Percentiles rank a stretch among this genome's conserved stretches.
These are phyloP conservation scores for Actinemys pallida DNA, from an alignment of 2,113 vertebrate genomes.

Conservation along the genomic window DNA sequence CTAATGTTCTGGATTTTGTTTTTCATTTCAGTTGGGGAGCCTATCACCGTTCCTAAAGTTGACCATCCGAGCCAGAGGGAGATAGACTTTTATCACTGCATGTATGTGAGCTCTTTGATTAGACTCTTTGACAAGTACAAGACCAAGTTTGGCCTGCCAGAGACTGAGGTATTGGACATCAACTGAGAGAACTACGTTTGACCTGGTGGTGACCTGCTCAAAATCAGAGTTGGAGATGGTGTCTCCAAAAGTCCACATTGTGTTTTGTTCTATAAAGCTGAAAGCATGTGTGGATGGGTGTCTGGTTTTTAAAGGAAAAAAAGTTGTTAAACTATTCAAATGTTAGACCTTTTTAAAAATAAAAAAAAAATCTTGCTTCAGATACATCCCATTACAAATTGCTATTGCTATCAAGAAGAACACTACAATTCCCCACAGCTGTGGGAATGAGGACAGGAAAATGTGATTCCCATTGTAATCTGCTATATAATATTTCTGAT, in stretches of 20 bases:
- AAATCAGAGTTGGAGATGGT: background rate
- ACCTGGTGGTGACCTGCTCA: background rate
- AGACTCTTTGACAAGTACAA: slow-evolving; percentile 94
- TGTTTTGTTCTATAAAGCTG: slow-evolving; percentile 71
- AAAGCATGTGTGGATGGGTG: slow-evolving; percentile 65
- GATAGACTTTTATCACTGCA: slow-evolving; percentile 91
- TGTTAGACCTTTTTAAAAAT: slow-evolving; percentile 69
- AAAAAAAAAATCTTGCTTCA: slow-evolving; percentile 51
- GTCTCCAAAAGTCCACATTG: slow-evolving; percentile 60
- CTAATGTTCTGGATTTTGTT: background rate
- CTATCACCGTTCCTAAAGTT: slow-evolving; percentile 92
- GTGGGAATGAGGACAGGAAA: slow-evolving; percentile 11
- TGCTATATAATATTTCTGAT: background rate
- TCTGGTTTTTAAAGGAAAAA: slow-evolving; percentile 73
- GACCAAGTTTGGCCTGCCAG: slow-evolving; percentile 89
- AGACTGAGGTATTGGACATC: slow-evolving; percentile 87
- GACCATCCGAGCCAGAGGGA: slow-evolving; percentile 87
- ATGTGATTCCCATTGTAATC: background rate
- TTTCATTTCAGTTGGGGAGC: slow-evolving; percentile 89
- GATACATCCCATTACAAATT: slow-evolving; percentile 21
- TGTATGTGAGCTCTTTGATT: slow-evolving; percentile 89
- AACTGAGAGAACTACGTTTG: slow-evolving; percentile 78
- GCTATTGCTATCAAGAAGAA: background rate
- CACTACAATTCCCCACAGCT: background rate
- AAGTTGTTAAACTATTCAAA: slow-evolving; percentile 73